These are phyloP conservation scores for Nycticorax nycticorax DNA, from an alignment of 2,113 vertebrate genomes.

Conservation along the genomic window DNA sequence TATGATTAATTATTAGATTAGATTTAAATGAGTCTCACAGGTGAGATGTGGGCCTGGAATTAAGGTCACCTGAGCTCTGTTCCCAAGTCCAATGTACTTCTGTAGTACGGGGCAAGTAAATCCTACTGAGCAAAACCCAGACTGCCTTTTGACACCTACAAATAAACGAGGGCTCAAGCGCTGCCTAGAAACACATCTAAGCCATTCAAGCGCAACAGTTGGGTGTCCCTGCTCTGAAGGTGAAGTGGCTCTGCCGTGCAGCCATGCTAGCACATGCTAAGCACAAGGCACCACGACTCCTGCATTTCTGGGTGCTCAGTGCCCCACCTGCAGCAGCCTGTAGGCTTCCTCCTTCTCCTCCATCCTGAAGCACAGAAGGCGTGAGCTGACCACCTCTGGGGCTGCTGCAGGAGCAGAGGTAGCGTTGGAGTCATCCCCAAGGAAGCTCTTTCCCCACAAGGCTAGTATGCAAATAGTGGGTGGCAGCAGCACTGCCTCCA, in stretches of 20 bases:
- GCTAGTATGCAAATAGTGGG: background rate
- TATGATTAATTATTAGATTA: background rate
- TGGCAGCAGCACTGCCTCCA: background rate
- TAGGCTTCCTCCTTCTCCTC: background rate
- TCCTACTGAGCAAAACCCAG: background rate
- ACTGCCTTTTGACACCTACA: background rate
- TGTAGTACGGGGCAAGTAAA: background rate
- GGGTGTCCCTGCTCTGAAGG: background rate
- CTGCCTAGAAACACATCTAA: background rate
- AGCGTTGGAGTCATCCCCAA: background rate
- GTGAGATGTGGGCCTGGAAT: accelerated
- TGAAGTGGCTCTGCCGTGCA: no score
- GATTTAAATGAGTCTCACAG: background rate
- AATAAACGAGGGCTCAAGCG: background rate
- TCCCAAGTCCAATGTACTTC: background rate
- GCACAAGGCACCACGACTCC: background rate
- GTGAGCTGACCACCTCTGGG: background rate
- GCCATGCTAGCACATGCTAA: no score
- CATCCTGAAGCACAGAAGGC: background rate
- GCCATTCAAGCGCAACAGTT: background rate
- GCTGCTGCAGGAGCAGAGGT: background rate
- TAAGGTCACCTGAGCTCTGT: background rate
- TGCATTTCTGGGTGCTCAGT: background rate
- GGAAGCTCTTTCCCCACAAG: background rate
- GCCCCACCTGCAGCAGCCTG: background rate